These are phyloP conservation scores for Cnemophilus loriae DNA, from an alignment of 2,113 vertebrate genomes.

Conservation along the genomic window DNA sequence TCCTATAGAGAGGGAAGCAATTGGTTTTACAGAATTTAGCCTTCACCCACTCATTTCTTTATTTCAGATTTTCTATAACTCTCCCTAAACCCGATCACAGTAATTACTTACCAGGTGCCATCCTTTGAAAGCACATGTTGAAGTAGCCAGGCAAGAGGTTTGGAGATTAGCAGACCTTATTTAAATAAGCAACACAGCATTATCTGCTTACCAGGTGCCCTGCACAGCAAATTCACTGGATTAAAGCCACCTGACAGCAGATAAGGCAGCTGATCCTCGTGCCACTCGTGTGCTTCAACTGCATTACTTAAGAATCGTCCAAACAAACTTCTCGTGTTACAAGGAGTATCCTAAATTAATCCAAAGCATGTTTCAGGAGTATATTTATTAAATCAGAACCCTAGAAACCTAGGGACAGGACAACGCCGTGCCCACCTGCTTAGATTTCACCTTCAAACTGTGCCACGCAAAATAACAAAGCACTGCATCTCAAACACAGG, in stretches of 20 bases:
- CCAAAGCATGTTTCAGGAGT: constrained; percentile 58
- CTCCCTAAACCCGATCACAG: background rate
- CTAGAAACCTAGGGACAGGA: background rate
- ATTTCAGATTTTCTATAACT: background rate
- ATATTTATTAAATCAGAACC: constrained; percentile 37
- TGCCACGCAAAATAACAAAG: background rate
- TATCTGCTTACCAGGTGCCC: constrained; percentile 66
- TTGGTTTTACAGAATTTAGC: background rate
- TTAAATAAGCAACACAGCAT: background rate
- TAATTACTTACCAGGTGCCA: background rate
- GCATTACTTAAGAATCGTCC: constrained; percentile 34
- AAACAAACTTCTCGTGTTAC: constrained; percentile 54
- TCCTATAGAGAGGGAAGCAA: background rate
- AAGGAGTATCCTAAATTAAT: constrained; percentile 53
- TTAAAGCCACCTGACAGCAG: constrained; percentile 77
- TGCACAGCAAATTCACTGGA: constrained; percentile 67
- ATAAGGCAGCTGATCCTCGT: constrained; percentile 72
- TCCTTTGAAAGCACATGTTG: background rate
- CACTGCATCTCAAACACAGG: too few species aligned
- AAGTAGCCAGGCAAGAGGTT: background rate
- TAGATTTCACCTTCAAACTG: background rate
- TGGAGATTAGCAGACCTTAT: background rate
- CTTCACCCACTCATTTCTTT: background rate
- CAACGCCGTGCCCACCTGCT: fast-evolving
- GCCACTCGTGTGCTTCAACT: background rate